Evolutionary conservation across 2,113 vertebrate species (phyloP), one percentile per base, ranked within the genome.

Genomic region (Montifringilla adamsi): DNA sequence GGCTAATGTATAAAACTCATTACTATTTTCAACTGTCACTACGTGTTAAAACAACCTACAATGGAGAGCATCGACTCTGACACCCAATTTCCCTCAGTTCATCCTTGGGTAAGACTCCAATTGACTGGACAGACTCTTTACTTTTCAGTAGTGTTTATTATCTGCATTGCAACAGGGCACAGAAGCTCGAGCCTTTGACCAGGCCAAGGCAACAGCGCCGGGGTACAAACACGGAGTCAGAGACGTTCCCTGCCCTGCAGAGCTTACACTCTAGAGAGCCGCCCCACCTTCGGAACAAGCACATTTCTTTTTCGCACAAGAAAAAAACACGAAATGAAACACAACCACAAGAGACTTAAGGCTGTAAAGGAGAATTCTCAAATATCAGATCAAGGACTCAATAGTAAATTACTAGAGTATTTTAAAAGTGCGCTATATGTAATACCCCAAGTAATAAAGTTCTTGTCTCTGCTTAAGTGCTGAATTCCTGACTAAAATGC

Each of bases 81-180:
- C 83, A 88, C 23, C 39, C 43, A 13, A 70, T 86, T 90, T 84
- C 76, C 67, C 44, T 74, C 50, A n/a, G 37, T 63, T 73, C 84
- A 30, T 60, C 47, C 55, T 13, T 59, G 55, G 27, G 60, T 63
- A 58, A 90, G 37, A 56, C 75, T 88, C 59, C 72, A 89, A 84
- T 31, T 86, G 89, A 96, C 52, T 0, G 6, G 52, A 70, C 43
- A 90, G 82, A 77, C 82, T 77, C 59, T 73, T 80, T 58, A 12
- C 60, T 91, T 91, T 90, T 80, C 87, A 95, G 62, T 37, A 89
- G 37, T 84, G 89, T 95, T 97, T 96, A 96, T 97, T 95, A 92
- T 93, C 88, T 84, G 63, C 68, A 93, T 94, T 90, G 94, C 73
- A 86, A 15, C 43, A 90, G 68, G 33, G 79, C 72, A 81, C 47